Percentiles rank a stretch among this genome's conserved stretches.
phyloP scores from a whole-genome alignment of 2,888 invertebrate species.

The Dorcus hopei region DNA sequence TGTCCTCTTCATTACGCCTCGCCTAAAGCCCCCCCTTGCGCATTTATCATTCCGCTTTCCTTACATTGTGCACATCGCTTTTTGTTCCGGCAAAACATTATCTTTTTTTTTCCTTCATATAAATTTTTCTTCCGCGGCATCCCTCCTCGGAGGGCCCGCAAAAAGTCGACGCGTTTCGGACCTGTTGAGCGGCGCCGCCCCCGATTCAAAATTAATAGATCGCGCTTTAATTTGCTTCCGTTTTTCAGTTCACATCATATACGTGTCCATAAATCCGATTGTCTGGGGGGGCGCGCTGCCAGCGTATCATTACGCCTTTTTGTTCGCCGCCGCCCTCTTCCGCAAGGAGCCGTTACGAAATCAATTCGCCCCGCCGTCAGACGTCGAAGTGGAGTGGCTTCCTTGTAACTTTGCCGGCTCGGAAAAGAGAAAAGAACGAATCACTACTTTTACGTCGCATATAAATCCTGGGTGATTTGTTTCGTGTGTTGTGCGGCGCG shows the following conservation, averaged over 20 bases:
- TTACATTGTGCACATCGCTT: slow-evolving; percentile 41
- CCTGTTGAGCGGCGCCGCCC: no score
- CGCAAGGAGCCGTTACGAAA: no score
- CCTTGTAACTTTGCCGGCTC: neutral
- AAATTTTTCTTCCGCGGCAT: neutral
- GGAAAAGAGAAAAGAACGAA: slow-evolving; percentile 10
- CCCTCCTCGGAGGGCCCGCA: no score
- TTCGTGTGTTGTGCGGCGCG: slow-evolving; percentile 12
- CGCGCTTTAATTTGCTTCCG: no score
- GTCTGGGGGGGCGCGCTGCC: no score
- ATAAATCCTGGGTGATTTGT: slow-evolving; percentile 19
- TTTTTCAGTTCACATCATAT: no score
- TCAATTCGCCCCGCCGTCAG: neutral
- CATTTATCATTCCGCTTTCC: slow-evolving; percentile 40
- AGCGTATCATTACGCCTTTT: no score
- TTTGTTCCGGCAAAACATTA: slow-evolving; percentile 38
- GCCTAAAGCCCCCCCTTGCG: slow-evolving; percentile 34
- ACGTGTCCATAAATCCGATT: no score
- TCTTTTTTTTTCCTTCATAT: neutral
- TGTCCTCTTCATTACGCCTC: slow-evolving; percentile 40
- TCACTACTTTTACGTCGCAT: slow-evolving; percentile 12
- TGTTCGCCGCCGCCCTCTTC: no score
- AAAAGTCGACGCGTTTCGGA: no score
- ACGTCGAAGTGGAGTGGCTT: neutral
- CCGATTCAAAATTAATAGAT: no score